Base-by-base conservation (phyloP, 2,113 vertebrate species). In the Lates calcarifer region DNA sequence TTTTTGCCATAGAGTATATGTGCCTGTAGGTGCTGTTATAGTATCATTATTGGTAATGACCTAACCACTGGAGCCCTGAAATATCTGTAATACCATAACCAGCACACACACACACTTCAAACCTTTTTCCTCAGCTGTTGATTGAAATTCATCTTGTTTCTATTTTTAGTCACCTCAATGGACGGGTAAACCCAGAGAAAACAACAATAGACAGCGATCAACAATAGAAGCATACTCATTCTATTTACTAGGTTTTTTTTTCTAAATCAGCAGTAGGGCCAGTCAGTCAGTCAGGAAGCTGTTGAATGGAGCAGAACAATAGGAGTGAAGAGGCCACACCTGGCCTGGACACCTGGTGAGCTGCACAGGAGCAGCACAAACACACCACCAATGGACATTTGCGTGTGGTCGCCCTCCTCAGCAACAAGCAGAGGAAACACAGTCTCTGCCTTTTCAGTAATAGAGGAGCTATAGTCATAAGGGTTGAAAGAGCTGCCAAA, bases 281-380 rank as follows among this genome's bases (percentile, higher is more conserved):
- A 90, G 77, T 81, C 88, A 85, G 88, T 81, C 88, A 87, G 87
- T 85, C 85, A 88, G 86, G 82, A 91, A 90, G 85, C 83, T 67
- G 81, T 1, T 91, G 85, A 93, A 90, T 88, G 80, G 83, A 87
- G 78, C 47, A 18, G 83, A 90, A 93, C 91, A 91, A 91, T 85
- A 80, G 85, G 29, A 67, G 81, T 22, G 70, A 77, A 77, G 82
- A 88, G 81, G 84, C 87, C 83, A 83, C 93, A 93, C 91, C 91
- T 93, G 93, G 89, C 75, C 76, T 2, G 43, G 65, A 83, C 93
- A 93, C 91, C 91, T 90, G 91, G 86, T 77, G 90, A 87, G 86
- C 73, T 45, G 74, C 61, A 74, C 74, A 55, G 74, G 39, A 60
- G 66, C 55, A 71, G 72, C 85, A 84, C 76, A 79, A 74, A 84